Evolutionary conservation across 2,888 invertebrate species (phyloP).

Genomic region (Teinopalpus imperialis): DNA sequence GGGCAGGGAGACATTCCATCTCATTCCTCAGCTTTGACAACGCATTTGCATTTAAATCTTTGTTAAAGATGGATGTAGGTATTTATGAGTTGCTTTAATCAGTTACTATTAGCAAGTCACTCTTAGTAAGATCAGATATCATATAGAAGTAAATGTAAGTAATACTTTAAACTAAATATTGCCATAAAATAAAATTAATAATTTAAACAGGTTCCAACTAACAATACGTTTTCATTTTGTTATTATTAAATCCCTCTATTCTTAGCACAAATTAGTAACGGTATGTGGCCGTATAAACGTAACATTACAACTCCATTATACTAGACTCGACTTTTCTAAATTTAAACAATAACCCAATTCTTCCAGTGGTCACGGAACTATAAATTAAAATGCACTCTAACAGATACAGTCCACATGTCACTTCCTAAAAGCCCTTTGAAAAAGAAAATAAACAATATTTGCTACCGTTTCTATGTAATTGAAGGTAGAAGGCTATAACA

Average conservation of each 20-base stretch:
- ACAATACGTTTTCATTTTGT: neutral
- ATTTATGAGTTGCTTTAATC: too few relatives aligned
- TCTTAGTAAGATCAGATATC: too few relatives aligned
- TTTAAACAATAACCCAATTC: conserved; percentile 69
- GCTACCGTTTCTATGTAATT: conserved; percentile 64
- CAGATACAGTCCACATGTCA: conserved; percentile 68
- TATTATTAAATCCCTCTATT: conserved; percentile 8
- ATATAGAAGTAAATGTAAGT: too few relatives aligned
- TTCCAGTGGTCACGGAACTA: conserved; percentile 56
- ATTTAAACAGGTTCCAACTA: neutral
- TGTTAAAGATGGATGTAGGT: too few relatives aligned
- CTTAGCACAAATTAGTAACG: conserved; percentile 26
- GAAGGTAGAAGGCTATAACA: conserved; percentile 62
- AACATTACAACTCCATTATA: conserved; percentile 35
- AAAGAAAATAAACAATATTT: conserved; percentile 78
- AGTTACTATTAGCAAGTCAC: too few relatives aligned
- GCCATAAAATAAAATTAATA: too few relatives aligned
- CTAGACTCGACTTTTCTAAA: conserved; percentile 52
- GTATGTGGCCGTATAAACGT: conserved; percentile 48
- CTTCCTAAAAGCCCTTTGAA: conserved; percentile 67
- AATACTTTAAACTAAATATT: too few relatives aligned
- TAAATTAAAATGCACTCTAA: conserved; percentile 65
- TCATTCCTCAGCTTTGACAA: too few relatives aligned
- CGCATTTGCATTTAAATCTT: too few relatives aligned
- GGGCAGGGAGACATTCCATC: too few relatives aligned